Percentiles rank a stretch among this genome's conserved stretches.
Evolutionary conservation across 2,888 invertebrate genomes (phyloP).

Genomic region (Sthenelais limicola): DNA sequence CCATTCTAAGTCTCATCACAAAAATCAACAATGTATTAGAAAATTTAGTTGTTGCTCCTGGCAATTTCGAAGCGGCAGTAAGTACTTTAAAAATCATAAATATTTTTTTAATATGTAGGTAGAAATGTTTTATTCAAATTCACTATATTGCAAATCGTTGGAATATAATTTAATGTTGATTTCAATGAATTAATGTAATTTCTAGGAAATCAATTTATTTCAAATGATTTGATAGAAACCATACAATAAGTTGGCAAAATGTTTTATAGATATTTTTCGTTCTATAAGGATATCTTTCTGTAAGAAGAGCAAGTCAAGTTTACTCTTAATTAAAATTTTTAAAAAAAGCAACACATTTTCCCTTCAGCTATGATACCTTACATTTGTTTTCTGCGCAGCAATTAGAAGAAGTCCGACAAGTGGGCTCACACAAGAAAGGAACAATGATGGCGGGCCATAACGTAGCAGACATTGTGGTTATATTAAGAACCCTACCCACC

Average conservation of each 20-base stretch:
- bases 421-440: constrained; percentile 98
- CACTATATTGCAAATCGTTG: no score
- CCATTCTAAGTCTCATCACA: constrained; percentile 92
- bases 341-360: no score
- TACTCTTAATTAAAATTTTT: no score
- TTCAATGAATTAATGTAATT: no score
- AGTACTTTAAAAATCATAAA: constrained; percentile 21
- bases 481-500: constrained; percentile 93
- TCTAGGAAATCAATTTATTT: no score
- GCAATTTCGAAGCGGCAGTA: constrained; percentile 81
- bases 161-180: no score
- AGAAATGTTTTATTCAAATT: not conserved
- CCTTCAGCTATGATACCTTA: no score
- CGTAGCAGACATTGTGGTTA: constrained; percentile 96
- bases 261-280: no score
- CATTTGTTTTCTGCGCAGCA: constrained; percentile 42
- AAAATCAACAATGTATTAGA: constrained; percentile 96
- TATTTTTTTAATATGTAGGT: not conserved
- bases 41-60: constrained; percentile 93
- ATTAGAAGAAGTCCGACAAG: constrained; percentile 91
- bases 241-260: no score
- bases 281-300: no score
- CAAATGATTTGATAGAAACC: no score
- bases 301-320: no score
- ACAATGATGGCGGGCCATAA: constrained; percentile 97